Base-by-base conservation (phyloP, 2,888 invertebrate species). In the Idaea aversata region DNA sequence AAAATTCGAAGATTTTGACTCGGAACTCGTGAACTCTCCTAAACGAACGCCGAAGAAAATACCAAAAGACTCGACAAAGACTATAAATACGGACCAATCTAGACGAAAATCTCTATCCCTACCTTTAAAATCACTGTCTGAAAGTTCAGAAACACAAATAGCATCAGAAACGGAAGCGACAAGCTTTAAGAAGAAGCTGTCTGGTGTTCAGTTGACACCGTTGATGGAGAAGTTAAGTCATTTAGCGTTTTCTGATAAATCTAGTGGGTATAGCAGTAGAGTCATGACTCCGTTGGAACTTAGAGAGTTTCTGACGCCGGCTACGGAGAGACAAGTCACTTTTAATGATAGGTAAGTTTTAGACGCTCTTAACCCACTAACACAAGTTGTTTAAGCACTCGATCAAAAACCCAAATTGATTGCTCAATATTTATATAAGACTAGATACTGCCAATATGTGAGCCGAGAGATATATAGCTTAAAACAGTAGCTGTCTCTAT, bases 191-290 rank as follows among this genome's bases (percentile, higher is more conserved):
- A 94, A 94, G 76, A 95, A 94, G 72, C 72, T 95, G 47, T 94
- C 94, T 10, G 96, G 96, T 0, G 94, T 97, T 0, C 96, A 96
- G 68, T 79, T 97, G 63, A 97, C 97, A 0, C 97, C 97, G 0
- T 82, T 97, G 0, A 96, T 97, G 96, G 96, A 97, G 38, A 97
- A 97, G 81, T 82, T 97, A 59, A 96, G 96, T 72, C 94, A 97
- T 62, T 82, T 97, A 67, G 96, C 96, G 0, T 93, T 95, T 72
- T 95, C 94, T 65, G 96, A 96, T 72, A 93, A 94, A 72, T 95
- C 95, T 0, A 95, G 95, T 68, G 95, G 95, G 0, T 95, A 95
- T 79, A 95, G 95, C 74, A 95, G 95, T 77, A 91, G 95, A 73
- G 95, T 96, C 59, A 94, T 95, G 73, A 96, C 96, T 0, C 95